Evolutionary conservation across 1,140 invertebrate genomes (phyloP).

Genomic region (Callitettix versicolor): DNA sequence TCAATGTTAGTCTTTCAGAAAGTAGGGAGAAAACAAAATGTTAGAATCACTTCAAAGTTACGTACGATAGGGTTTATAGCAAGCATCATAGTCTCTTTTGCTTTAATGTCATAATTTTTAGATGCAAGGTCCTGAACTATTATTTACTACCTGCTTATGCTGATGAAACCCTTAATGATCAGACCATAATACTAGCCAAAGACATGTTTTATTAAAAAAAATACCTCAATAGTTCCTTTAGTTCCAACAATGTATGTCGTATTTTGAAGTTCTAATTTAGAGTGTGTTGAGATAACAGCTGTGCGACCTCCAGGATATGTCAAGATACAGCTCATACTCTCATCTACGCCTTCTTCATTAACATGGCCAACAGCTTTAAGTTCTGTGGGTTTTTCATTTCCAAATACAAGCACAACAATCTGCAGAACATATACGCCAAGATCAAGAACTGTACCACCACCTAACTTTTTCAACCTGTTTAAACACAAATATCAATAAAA

Average conservation of each 20-base stretch:
- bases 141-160: too few relatives aligned
- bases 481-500: too few relatives aligned
- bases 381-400: constrained; percentile 40
- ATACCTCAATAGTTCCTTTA: constrained; percentile 47
- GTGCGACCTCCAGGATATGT: constrained; percentile 50
- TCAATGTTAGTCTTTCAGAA: too few relatives aligned
- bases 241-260: constrained; percentile 56
- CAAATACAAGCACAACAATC: constrained; percentile 58
- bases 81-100: too few relatives aligned
- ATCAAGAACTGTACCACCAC: constrained; percentile 72
- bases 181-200: too few relatives aligned
- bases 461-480: constrained; percentile 42
- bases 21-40: too few relatives aligned
- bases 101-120: too few relatives aligned
- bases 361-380: constrained; percentile 51
- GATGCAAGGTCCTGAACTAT: too few relatives aligned
- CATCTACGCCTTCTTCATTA: constrained; percentile 58
- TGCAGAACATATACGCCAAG: constrained; percentile 76
- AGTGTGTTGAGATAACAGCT: constrained; percentile 47
- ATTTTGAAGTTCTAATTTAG: constrained; percentile 43
- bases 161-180: too few relatives aligned
- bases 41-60: too few relatives aligned
- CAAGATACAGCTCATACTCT: constrained; percentile 47
- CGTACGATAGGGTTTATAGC: too few relatives aligned
- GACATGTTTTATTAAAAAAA: too few relatives aligned